A percentile compares a stretch with the other conserved stretches of the same genome.
Evolutionary conservation across 2,113 vertebrate genomes (phyloP).

Genomic region (Argyrosomus japonicus): DNA sequence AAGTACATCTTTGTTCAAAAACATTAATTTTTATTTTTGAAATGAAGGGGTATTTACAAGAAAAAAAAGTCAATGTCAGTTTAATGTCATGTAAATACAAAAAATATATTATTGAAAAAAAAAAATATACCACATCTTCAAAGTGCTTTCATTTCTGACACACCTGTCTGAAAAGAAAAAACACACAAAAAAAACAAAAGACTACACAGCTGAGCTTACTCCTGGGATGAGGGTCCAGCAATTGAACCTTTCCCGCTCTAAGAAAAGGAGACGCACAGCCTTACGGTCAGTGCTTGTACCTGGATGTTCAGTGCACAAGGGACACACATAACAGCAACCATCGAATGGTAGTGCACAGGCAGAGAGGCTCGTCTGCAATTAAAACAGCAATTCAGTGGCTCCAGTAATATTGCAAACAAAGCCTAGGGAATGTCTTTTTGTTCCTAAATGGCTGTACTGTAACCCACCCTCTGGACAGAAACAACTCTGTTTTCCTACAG

Average conservation of each 20-base stretch:
- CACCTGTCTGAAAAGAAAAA: slow-evolving; percentile 35
- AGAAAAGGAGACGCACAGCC: slow-evolving; percentile 32
- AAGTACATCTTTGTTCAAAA: slow-evolving; percentile 59
- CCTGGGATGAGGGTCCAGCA: slow-evolving; percentile 36
- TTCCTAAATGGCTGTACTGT: slow-evolving; percentile 33
- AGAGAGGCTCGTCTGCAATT: slow-evolving; percentile 41
- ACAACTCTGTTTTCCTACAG: slow-evolving; percentile 30
- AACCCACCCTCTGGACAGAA: slow-evolving; percentile 20
- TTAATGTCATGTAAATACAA: slow-evolving; percentile 79
- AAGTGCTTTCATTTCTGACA: slow-evolving; percentile 64
- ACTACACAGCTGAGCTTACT: slow-evolving; percentile 29
- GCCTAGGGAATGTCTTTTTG: slow-evolving; percentile 43
- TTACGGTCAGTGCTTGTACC: slow-evolving; percentile 59
- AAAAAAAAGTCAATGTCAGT: slow-evolving; percentile 64
- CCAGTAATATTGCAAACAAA: slow-evolving; percentile 47
- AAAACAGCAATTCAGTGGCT: slow-evolving; percentile 43
- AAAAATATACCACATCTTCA: slow-evolving; percentile 77
- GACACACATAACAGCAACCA: slow-evolving; percentile 36
- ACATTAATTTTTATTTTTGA: slow-evolving; percentile 80
- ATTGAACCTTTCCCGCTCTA: slow-evolving; percentile 28
- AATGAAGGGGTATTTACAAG: slow-evolving; percentile 77
- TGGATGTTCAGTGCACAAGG: slow-evolving; percentile 66
- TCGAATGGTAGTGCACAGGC: slow-evolving; percentile 38
- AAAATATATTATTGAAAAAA: slow-evolving; percentile 78
- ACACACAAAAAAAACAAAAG: background rate